A percentile compares a stretch with the other conserved stretches of the same genome.
phyloP scores from a whole-genome alignment of 2,113 vertebrate genomes.

The Cettia cetti region DNA sequence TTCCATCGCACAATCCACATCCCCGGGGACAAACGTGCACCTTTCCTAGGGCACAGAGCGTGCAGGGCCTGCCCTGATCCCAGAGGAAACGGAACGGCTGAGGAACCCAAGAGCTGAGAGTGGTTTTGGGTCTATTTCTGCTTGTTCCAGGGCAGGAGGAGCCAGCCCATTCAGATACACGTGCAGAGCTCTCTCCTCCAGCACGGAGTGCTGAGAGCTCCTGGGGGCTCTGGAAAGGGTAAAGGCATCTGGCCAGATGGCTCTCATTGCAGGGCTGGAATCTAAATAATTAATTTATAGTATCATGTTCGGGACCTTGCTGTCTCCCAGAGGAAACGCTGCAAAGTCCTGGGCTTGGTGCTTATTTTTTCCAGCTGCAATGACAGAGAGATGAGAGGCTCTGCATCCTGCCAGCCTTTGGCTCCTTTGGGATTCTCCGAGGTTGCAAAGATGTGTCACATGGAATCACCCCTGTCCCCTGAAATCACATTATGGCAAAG shows the following conservation, averaged over 20 bases:
- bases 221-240: not conserved
- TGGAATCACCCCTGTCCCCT: not conserved
- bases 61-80: not conserved
- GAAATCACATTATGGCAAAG: not conserved
- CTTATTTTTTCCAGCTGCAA: not conserved
- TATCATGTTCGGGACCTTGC: not conserved
- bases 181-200: not conserved
- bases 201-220: not conserved
- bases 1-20: rapidly evolving
- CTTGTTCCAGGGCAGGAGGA: not conserved
- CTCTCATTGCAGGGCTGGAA: not conserved
- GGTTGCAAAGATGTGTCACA: not conserved
- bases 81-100: rapidly evolving
- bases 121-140: rapidly evolving
- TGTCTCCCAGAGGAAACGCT: not conserved
- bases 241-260: not conserved
- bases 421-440: not conserved
- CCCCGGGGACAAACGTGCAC: rapidly evolving
- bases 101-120: not conserved
- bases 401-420: not conserved
- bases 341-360: not conserved
- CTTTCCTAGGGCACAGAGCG: rapidly evolving
- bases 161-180: rapidly evolving
- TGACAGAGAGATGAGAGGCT: not conserved
- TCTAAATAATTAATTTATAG: not conserved